Evolutionary conservation across 2,888 invertebrate species (phyloP).

Genomic region (Acrobasis repandana): DNA sequence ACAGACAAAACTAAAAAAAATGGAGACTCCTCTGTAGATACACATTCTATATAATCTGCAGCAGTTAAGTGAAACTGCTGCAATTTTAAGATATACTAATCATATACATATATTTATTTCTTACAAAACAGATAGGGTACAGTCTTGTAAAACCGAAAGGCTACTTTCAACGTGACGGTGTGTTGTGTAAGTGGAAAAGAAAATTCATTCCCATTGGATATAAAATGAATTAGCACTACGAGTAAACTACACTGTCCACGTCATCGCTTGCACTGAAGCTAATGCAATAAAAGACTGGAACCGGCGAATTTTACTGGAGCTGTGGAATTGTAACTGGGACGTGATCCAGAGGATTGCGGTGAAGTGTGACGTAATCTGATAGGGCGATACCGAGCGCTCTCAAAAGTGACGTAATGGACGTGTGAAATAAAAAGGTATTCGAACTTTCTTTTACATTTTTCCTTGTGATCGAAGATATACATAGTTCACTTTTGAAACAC

Average conservation of each 20-base stretch:
- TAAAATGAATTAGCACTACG: slow-evolving; percentile 36
- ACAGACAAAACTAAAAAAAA: no score
- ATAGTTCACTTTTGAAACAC: not conserved
- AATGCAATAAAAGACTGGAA: slow-evolving; percentile 44
- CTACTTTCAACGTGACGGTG: no score
- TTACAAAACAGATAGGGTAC: no score
- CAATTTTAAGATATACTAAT: no score
- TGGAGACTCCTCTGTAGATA: no score
- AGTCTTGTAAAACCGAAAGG: no score
- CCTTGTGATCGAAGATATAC: no score
- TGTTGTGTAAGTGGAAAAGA: no score
- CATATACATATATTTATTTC: no score
- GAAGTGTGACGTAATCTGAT: slow-evolving; percentile 17
- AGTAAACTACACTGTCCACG: slow-evolving; percentile 30
- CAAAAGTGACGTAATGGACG: slow-evolving; percentile 7
- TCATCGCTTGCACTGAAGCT: slow-evolving; percentile 42
- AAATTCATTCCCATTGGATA: not conserved
- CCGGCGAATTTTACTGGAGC: slow-evolving; percentile 36
- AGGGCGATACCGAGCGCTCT: slow-evolving; percentile 4
- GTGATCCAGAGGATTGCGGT: slow-evolving; percentile 25
- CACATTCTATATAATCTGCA: no score
- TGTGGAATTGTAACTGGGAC: slow-evolving; percentile 30
- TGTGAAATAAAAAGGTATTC: not conserved
- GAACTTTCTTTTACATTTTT: no score
- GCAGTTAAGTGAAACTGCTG: no score